phyloP scores from a whole-genome alignment of 2,888 invertebrate species.

The Ceriagrion tenellum region DNA sequence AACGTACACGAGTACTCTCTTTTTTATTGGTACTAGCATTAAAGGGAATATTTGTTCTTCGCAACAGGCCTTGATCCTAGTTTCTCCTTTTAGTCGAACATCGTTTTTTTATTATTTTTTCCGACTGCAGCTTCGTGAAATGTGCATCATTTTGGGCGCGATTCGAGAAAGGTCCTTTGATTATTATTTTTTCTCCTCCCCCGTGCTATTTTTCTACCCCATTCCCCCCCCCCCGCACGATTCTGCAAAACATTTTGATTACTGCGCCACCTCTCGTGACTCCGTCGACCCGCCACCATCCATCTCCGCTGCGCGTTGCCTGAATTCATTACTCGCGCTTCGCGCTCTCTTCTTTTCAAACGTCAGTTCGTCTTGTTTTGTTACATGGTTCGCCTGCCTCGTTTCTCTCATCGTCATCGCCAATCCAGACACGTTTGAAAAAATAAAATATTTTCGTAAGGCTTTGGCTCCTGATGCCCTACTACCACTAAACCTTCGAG shows the following conservation, averaged over 20 bases:
- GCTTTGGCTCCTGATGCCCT: too few species aligned
- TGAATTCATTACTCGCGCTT: neutral
- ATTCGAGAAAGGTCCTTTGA: neutral
- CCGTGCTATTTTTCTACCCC: neutral
- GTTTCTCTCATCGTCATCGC: neutral
- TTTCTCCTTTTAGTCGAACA: neutral
- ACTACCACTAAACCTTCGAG: too few species aligned
- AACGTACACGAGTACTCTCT: neutral
- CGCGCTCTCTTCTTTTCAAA: neutral
- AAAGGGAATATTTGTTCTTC: neutral
- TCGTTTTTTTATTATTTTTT: neutral
- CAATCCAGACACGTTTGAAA: neutral
- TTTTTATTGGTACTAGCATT: neutral
- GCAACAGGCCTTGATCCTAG: neutral
- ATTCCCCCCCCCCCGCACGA: neutral
- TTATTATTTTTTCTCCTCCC: neutral
- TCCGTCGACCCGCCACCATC: neutral
- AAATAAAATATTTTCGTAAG: too few species aligned
- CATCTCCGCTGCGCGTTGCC: neutral
- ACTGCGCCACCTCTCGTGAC: neutral
- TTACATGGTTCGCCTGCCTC: neutral
- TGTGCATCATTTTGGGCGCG: neutral
- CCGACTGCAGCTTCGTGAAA: neutral
- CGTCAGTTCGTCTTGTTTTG: neutral
- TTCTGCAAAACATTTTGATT: neutral